Evolutionary conservation across 2,113 vertebrate genomes (phyloP), one percentile per base, ranked within the genome.

Genomic region (Colius striatus): DNA sequence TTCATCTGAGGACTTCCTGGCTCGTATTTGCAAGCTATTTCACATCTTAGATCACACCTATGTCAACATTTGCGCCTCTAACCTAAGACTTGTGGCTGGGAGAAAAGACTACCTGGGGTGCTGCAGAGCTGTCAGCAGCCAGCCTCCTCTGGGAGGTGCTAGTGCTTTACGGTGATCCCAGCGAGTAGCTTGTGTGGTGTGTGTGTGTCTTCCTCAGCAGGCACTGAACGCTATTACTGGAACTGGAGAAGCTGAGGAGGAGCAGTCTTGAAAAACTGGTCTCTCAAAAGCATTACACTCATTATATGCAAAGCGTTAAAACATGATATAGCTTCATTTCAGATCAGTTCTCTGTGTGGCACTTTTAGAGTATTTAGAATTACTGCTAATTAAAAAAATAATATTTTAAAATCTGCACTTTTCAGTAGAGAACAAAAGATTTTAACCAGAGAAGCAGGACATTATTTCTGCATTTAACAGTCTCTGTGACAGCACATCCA

Each of bases 61-160:
- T 20, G 15, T 20, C 73, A 20, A 36, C 36, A 36, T 30, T 10
- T 66, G n/a, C 1, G 2, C 18, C 16, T 11, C 30, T 32, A 38
- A 85, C 73, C 58, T 23, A 16, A 83, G 41, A 6, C 21, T 5
- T 1, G 3, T 10, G 3, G 12, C 60, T 60, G 66, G 36, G 23
- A 82, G 62, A 38, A 36, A 10, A 67, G 34, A 9, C 8, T 13
- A 0, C 22, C 57, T 51, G 71, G 50, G 48, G 54, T 74, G 88
- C 27, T 47, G 6, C 10, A 34, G 76, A 63, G 68, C 65, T 67
- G 76, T 10, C 5, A 23, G 74, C 82, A 54, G 41, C 1, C 72
- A 80, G 65, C 65, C 34, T 55, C 94, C 96, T 95, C 94, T 84
- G 91, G 94, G 94, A 95, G 92, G 94, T 71, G 92, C 90, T 94